Evolutionary conservation across 2,113 vertebrate species (phyloP).

Genomic region (Triplophysa rosa): DNA sequence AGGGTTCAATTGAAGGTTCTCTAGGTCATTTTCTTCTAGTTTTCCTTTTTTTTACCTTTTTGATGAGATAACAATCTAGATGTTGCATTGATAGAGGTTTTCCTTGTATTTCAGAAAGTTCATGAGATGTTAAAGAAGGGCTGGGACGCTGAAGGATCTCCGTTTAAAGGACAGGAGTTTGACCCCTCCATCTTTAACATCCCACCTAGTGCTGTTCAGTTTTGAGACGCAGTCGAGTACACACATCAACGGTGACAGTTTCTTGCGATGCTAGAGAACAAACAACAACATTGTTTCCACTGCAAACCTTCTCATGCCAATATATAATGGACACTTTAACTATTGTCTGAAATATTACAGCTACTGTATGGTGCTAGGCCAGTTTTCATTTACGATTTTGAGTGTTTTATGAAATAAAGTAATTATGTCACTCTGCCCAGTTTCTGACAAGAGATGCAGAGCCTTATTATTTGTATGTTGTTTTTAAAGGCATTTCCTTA

Average conservation of each 20-base stretch:
- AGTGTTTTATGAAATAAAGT: slow-evolving; percentile 25
- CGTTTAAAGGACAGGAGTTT: slow-evolving; percentile 91
- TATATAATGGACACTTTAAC: not conserved
- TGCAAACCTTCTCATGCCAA: slow-evolving; percentile 21
- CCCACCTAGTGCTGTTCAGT: slow-evolving; percentile 91
- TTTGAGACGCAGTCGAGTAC: slow-evolving; percentile 70
- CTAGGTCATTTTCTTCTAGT: too few relatives aligned
- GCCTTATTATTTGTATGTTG: not conserved
- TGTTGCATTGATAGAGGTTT: too few relatives aligned
- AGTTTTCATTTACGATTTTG: not conserved
- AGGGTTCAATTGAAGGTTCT: too few relatives aligned
- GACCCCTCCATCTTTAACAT: slow-evolving; percentile 97
- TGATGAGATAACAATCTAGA: too few relatives aligned
- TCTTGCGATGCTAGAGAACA: not conserved
- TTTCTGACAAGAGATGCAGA: not conserved
- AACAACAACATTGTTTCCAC: not conserved
- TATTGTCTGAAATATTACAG: not conserved
- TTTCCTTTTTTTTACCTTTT: too few relatives aligned
- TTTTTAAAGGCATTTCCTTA: not conserved
- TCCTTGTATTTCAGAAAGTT: slow-evolving; percentile 81
- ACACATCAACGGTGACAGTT: not conserved
- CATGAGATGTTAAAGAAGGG: slow-evolving; percentile 98
- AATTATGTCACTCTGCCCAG: not conserved
- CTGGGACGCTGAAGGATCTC: slow-evolving; percentile 96
- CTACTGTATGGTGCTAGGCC: not conserved